Evolutionary conservation across 2,113 vertebrate species (phyloP).

Genomic region (Boleophthalmus pectinirostris): DNA sequence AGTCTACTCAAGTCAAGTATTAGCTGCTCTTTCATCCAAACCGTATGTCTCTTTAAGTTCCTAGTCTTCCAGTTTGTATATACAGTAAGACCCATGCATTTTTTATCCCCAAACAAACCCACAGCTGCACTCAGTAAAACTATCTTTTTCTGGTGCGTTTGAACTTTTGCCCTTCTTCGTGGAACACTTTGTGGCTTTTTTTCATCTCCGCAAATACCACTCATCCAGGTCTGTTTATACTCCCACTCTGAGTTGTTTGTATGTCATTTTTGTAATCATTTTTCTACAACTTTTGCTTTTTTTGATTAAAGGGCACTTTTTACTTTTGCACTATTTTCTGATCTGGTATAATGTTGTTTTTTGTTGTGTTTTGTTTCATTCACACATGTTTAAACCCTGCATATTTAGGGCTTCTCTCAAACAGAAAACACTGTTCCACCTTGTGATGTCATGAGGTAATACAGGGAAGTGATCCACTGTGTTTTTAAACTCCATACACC

Average conservation of each 20-base stretch:
- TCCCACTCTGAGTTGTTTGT: conserved; percentile 8
- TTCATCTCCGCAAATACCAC: conserved; percentile 40
- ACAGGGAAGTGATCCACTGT: no score
- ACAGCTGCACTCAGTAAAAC: not conserved
- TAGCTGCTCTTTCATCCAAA: not conserved
- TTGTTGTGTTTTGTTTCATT: no score
- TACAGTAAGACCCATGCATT: not conserved
- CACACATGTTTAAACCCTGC: no score
- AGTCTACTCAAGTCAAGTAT: not conserved
- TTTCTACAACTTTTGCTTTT: no score
- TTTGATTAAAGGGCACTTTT: no score
- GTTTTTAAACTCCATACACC: no score
- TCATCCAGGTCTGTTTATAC: conserved; percentile 35
- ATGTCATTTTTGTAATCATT: no score
- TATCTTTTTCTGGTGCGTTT: not conserved
- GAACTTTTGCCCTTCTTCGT: conserved; percentile 21
- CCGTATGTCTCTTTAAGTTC: not conserved
- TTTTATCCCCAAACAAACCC: not conserved
- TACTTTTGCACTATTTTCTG: no score
- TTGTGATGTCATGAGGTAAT: no score
- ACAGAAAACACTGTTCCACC: no score
- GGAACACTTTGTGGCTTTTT: conserved; percentile 17
- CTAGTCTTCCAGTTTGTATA: not conserved
- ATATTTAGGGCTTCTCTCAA: no score
- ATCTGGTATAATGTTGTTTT: no score